These are phyloP conservation scores for Urechis unicinctus DNA, from an alignment of 2,888 invertebrate genomes.

Conservation along the genomic window DNA sequence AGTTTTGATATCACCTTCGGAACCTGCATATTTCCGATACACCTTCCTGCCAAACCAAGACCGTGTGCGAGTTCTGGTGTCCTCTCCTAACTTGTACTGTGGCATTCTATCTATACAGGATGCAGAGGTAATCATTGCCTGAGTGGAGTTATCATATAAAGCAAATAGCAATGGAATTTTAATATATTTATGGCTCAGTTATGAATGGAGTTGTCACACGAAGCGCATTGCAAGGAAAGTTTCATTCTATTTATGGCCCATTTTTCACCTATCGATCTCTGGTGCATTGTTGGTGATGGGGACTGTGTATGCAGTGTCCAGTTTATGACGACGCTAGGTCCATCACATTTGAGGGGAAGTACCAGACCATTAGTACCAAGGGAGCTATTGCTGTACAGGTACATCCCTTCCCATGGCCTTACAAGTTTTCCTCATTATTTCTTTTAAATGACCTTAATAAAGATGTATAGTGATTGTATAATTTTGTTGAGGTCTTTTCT, in stretches of 20 bases:
- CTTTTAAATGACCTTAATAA: too few species aligned
- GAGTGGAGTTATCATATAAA: too few species aligned
- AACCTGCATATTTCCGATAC: constrained; percentile 62
- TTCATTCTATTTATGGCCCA: too few species aligned
- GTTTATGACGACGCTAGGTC: constrained; percentile 74
- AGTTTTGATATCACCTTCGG: too few species aligned
- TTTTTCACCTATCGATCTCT: too few species aligned
- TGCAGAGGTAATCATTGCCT: constrained; percentile 56
- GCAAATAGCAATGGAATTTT: too few species aligned
- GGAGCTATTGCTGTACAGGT: constrained; percentile 73
- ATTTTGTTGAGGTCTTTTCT: too few species aligned
- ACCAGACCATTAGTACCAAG: constrained; percentile 67
- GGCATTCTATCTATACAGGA: constrained; percentile 75
- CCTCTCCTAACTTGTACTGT: constrained; percentile 57
- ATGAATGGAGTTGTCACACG: too few species aligned
- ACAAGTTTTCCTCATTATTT: background rate
- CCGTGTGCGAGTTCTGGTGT: constrained; percentile 44
- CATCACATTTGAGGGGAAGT: constrained; percentile 64
- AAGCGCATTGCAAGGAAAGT: too few species aligned
- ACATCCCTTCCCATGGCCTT: constrained; percentile 42
- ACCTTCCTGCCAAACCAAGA: constrained; percentile 54
- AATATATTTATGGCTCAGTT: too few species aligned
- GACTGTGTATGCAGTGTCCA: constrained; percentile 73
- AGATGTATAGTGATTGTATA: too few species aligned
- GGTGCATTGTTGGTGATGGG: too few species aligned